phyloP scores from a whole-genome alignment of 64 coral and sea anemone genomes.

The Anthopleura sola region DNA sequence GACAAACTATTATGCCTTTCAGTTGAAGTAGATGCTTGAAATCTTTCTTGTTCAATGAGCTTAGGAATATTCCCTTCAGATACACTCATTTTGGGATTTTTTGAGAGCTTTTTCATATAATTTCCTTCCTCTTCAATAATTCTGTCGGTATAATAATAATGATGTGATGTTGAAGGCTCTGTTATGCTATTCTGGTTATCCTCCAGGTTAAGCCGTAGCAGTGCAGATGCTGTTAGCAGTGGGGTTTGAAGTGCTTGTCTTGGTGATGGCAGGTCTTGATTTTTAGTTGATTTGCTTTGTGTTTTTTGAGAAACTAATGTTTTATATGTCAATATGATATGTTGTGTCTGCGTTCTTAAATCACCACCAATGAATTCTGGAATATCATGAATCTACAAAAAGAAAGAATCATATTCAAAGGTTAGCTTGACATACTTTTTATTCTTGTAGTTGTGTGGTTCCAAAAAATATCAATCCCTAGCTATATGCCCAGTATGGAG shows the following conservation, averaged over 20 bases:
- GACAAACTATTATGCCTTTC: neutral
- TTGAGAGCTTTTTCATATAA: neutral
- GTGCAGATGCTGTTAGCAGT: slow-evolving; percentile 58
- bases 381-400: slow-evolving; percentile 87
- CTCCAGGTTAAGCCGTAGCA: slow-evolving; percentile 29
- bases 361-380: slow-evolving; percentile 94
- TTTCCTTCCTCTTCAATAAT: neutral
- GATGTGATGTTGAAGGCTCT: neutral
- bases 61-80: slow-evolving; percentile 53
- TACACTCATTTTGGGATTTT: slow-evolving; percentile 34
- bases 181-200: neutral
- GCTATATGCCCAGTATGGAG: too few species aligned
- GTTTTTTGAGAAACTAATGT: neutral
- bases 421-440: too few species aligned
- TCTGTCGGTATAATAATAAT: neutral
- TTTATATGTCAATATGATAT: slow-evolving; percentile 66
- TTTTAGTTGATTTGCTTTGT: neutral
- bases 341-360: slow-evolving; percentile 76
- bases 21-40: neutral
- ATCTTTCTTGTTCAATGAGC: slow-evolving; percentile 16
- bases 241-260: slow-evolving; percentile 56
- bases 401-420: neutral
- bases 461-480: too few species aligned
- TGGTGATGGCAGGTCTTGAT: slow-evolving; percentile 36
- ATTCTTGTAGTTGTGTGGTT: too few species aligned